phyloP scores from a whole-genome alignment of 2,113 vertebrate genomes.

The Dromaius novaehollandiae region DNA sequence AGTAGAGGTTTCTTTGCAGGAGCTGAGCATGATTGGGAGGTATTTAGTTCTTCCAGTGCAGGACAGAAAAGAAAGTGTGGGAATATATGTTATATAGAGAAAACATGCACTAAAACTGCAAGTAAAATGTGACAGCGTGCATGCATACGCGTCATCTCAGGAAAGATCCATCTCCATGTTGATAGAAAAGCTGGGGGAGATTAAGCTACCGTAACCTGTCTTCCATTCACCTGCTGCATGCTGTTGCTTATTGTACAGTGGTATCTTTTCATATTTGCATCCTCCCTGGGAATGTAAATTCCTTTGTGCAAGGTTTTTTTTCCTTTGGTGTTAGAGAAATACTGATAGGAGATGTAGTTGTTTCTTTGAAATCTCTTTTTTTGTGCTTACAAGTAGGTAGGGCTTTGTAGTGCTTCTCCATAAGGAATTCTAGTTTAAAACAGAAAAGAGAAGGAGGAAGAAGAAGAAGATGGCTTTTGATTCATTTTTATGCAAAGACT shows the following conservation, averaged over 20 bases:
- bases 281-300: neutral
- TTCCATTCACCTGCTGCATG: neutral
- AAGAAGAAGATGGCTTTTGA: neutral
- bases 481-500: neutral
- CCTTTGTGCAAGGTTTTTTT: neutral
- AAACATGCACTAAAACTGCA: neutral
- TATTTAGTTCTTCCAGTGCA: neutral
- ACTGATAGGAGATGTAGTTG: neutral
- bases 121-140: neutral
- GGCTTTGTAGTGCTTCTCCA: neutral
- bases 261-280: neutral
- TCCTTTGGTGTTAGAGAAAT: neutral
- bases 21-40: neutral
- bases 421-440: neutral
- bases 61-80: neutral
- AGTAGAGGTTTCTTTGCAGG: neutral
- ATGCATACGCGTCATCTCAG: neutral
- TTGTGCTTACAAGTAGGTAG: neutral
- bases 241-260: neutral
- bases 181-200: neutral
- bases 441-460: neutral
- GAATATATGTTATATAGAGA: neutral
- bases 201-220: neutral
- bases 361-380: neutral
- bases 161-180: neutral